Percentiles rank a stretch among this genome's conserved stretches.
These are phyloP conservation scores for Leptinotarsa haldemani DNA, from an alignment of 2,888 invertebrate genomes.

Conservation along the genomic window DNA sequence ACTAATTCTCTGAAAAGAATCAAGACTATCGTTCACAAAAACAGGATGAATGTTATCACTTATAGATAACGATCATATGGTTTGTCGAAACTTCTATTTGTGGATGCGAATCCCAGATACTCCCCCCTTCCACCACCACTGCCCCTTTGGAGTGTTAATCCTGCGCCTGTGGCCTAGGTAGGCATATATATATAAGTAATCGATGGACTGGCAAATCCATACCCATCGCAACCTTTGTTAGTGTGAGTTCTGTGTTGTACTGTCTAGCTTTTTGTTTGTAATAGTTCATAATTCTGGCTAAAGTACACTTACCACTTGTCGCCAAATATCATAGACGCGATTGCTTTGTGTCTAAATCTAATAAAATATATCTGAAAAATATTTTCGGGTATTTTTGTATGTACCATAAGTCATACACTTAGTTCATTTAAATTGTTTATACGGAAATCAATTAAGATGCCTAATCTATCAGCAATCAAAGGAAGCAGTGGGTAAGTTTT, in stretches of 20 bases:
- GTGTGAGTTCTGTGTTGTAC: background rate
- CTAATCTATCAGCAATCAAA: conserved; percentile 57
- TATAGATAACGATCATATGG: background rate
- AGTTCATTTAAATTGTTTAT: conserved; percentile 39
- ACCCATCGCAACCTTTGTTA: background rate
- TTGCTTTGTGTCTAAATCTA: conserved; percentile 67
- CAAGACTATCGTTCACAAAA: background rate
- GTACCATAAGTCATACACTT: conserved; percentile 66
- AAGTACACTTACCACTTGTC: conserved; percentile 60
- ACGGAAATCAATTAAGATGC: conserved; percentile 49
- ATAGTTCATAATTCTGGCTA: conserved; percentile 57
- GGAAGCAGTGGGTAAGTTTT: conserved; percentile 54
- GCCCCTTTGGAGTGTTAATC: background rate
- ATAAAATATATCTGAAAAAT: conserved; percentile 60
- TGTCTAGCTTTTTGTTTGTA: conserved; percentile 9
- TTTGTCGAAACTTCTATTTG: too few species aligned
- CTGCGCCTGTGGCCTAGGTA: background rate
- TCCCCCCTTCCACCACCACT: background rate
- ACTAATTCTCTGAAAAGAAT: background rate
- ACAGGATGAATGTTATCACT: background rate
- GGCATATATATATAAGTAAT: background rate
- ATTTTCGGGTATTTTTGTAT: conserved; percentile 65
- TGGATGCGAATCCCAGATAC: background rate
- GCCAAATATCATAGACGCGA: conserved; percentile 70
- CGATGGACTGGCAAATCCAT: background rate